Percentiles rank a stretch among this genome's conserved stretches.
phyloP scores from a whole-genome alignment of 2,113 vertebrate genomes.

The Fukomys damarensis region DNA sequence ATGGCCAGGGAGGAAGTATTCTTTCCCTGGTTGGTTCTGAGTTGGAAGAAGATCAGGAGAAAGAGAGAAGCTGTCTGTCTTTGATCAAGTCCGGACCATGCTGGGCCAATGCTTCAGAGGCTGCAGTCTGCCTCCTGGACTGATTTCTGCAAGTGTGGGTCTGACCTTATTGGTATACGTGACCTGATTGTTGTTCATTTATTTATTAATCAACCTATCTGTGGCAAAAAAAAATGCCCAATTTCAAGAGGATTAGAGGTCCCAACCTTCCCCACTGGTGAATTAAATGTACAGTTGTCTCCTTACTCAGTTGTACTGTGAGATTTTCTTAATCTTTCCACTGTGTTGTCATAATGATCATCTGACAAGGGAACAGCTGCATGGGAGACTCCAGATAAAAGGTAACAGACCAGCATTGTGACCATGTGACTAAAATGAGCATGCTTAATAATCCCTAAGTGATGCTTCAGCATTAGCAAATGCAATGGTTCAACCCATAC shows the following conservation, averaged over 20 bases:
- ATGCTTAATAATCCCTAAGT: neutral
- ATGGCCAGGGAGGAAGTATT: neutral
- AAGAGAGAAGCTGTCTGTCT: neutral
- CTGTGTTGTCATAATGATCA: neutral
- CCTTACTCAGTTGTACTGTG: neutral
- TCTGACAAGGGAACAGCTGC: neutral
- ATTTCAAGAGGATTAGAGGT: neutral
- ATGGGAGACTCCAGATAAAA: neutral
- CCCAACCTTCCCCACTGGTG: neutral
- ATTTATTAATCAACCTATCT: neutral
- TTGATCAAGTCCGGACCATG: neutral
- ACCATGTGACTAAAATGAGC: neutral
- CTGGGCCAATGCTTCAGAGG: neutral
- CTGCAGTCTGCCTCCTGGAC: neutral
- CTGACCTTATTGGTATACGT: neutral
- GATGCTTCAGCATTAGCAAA: neutral
- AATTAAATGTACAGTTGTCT: neutral
- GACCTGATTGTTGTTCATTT: neutral
- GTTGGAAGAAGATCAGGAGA: fast-evolving
- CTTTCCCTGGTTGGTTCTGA: neutral
- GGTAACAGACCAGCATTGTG: neutral
- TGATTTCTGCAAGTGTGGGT: neutral
- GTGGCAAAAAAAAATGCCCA: neutral
- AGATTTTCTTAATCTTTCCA: neutral
- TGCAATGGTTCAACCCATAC: neutral